Base-by-base conservation (phyloP, 2,888 invertebrate species). In the Tiliacea citrago region DNA sequence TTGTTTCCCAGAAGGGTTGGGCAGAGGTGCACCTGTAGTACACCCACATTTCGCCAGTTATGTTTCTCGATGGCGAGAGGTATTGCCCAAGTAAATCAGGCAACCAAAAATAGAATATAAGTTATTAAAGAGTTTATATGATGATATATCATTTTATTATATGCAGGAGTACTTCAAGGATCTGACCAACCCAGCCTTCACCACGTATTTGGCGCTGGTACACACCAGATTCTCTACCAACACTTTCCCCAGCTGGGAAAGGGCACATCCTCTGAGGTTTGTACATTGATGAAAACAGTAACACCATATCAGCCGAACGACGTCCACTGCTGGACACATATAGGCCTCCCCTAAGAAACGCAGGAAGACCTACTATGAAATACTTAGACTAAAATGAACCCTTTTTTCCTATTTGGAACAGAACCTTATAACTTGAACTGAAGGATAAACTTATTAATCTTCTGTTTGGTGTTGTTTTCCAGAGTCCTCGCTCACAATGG, bases 141-240 rank as follows among this genome's bases (percentile, higher is more conserved):
- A 39, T 35, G 10, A 45, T 57, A 21, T n/a, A 3, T 5, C 29
- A 9, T 39, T 45, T 6, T 58, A 0, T 35, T 65, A 0, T 24
- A 7, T 69, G 21, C 62, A 98, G 98, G 97, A 97, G 39, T 98
- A 98, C 93, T 98, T 98, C 94, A 97, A 97, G 82, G 98, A 98
- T 93, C 94, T 98, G 73, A 92, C 92, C 89, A 97, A 98, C 95
- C 98, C 98, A 2, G 97, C 97, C 86, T 99, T 98, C 96, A 98
- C 99, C 89, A 99, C 99, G 5, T 99, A 99, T 95, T 95, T 99
- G 93, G 99, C 99, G 60, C 95, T 99, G 92, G 99, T 99, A 12
- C 99, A 99, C 94, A 99, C 99, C 58, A 97, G 99, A 85, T 99
- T 99, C 97, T 99, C 99, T 21, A 99, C 99, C 84, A 99, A 99